Evolutionary conservation across 2,888 invertebrate species (phyloP).

Genomic region (Diarsia brunnea): DNA sequence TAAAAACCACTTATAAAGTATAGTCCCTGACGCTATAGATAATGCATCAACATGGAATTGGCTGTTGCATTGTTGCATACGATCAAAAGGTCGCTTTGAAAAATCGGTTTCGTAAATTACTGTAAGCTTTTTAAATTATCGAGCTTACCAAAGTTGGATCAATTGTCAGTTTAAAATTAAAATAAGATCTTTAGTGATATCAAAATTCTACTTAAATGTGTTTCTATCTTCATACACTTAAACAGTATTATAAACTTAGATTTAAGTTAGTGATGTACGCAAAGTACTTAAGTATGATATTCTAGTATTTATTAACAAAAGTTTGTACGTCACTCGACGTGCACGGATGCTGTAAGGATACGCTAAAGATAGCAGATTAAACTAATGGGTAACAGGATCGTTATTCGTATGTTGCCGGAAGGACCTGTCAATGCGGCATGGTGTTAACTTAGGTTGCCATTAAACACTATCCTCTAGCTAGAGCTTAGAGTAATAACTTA

Average conservation of each 20-base stretch:
- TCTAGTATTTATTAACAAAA: slow-evolving; percentile 57
- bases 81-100: background rate
- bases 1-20: background rate
- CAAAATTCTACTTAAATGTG: slow-evolving; percentile 21
- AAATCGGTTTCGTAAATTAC: background rate
- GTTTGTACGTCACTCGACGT: slow-evolving; percentile 19
- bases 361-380: slow-evolving; percentile 35
- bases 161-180: background rate
- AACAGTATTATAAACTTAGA: slow-evolving; percentile 66
- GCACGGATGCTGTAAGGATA: slow-evolving; percentile 28
- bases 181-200: background rate
- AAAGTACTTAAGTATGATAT: slow-evolving; percentile 53
- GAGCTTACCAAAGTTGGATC: background rate
- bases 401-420: background rate
- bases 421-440: background rate
- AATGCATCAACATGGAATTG: background rate
- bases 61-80: background rate
- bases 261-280: slow-evolving; percentile 56
- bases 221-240: slow-evolving; percentile 39
- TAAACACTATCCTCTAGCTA: slow-evolving; percentile 4
- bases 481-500: background rate
- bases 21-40: background rate
- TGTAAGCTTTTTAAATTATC: background rate
- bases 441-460: slow-evolving; percentile 6
- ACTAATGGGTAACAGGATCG: background rate